These are phyloP conservation scores for Hylaeus anthracinus DNA, from an alignment of 1,140 invertebrate species.

Conservation along the genomic window DNA sequence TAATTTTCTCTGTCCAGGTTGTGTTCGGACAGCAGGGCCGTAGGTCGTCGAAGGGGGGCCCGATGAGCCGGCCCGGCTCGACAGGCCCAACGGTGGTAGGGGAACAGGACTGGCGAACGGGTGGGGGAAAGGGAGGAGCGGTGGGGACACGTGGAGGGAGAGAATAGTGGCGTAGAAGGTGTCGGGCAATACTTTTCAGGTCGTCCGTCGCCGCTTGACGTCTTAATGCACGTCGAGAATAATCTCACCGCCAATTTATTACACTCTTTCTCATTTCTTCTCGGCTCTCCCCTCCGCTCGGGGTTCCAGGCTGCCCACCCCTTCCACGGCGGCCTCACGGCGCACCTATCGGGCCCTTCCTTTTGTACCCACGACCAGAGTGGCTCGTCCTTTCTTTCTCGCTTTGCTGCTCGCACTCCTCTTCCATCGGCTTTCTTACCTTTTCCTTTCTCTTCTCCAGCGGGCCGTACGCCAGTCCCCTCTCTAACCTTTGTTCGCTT, in stretches of 20 bases:
- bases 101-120: conserved; percentile 5
- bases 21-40: conserved; percentile 33
- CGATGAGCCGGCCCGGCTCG: neutral
- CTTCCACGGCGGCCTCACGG: conserved; percentile 32
- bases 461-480: neutral
- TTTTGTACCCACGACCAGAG: conserved; percentile 62
- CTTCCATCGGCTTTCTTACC: conserved; percentile 15
- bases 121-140: conserved; percentile 46
- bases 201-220: conserved; percentile 81
- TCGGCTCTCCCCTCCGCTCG: conserved; percentile 57
- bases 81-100: conserved; percentile 25
- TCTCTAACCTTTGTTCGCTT: neutral
- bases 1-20: conserved; percentile 59
- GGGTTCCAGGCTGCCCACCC: conserved; percentile 49
- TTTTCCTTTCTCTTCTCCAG: conserved; percentile 19
- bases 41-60: conserved; percentile 19
- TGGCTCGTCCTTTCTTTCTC: conserved; percentile 45
- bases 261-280: conserved; percentile 81
- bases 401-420: conserved; percentile 21
- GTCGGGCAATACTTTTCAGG: conserved; percentile 81
- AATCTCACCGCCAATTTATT: conserved; percentile 82
- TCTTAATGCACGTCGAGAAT: conserved; percentile 82
- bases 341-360: conserved; percentile 63
- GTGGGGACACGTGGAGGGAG: conserved; percentile 39
- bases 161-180: conserved; percentile 72